Evolutionary conservation across 2,113 vertebrate genomes (phyloP).

Genomic region (Vulpes vulpes): DNA sequence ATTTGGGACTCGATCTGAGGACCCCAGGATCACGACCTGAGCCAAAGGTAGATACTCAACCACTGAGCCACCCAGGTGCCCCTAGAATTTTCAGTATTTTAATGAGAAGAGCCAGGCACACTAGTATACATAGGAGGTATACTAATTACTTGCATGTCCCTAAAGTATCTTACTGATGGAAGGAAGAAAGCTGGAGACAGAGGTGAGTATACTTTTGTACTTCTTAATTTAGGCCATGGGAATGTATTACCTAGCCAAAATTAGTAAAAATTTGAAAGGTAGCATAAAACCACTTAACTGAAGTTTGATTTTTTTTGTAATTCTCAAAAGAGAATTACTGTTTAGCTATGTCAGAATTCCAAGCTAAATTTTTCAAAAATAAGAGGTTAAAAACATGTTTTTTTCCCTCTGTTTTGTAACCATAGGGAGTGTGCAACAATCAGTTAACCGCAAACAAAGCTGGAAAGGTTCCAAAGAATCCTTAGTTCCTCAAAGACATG

Average conservation of each 20-base stretch:
- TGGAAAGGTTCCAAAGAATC: constrained; percentile 99
- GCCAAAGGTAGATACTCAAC: too few species aligned
- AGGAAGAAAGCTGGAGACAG: not conserved
- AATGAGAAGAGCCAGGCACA: not conserved
- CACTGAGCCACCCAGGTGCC: too few species aligned
- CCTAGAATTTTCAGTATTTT: not conserved
- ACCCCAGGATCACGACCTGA: too few species aligned
- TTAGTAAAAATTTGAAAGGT: constrained; percentile 37
- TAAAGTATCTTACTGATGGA: not conserved
- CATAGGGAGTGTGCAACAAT: constrained; percentile 91
- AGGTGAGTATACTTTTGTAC: not conserved
- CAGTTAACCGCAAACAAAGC: constrained; percentile 94
- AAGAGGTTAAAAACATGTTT: constrained; percentile 60
- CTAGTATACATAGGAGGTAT: not conserved
- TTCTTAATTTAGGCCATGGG: constrained; percentile 1
- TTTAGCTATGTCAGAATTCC: constrained; percentile 24
- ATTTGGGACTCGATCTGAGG: too few species aligned
- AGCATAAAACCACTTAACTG: constrained; percentile 11
- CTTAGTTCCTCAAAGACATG: constrained; percentile 93
- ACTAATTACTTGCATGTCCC: not conserved
- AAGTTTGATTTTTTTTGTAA: constrained; percentile 52
- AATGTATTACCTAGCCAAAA: constrained; percentile 31
- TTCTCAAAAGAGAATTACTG: constrained; percentile 52
- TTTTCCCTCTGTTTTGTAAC: constrained; percentile 63
- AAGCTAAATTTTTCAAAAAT: constrained; percentile 61